Conservation (phyloP, 2,888 invertebrate genomes). For the Melitaea athalia region DNA sequence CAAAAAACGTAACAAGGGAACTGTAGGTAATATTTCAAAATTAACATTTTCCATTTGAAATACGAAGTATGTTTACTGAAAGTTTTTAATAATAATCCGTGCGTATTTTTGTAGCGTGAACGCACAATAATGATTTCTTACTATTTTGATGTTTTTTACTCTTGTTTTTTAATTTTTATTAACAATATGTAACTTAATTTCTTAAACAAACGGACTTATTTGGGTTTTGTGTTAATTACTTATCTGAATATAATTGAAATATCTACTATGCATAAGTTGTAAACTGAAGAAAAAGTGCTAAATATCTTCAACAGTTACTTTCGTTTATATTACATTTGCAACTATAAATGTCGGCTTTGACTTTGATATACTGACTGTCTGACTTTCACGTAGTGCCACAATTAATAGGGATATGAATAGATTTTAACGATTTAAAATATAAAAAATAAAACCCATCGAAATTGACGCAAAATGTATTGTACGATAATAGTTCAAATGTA, state of each 20-base stretch:
- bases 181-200: too few relatives aligned
- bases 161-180: too few relatives aligned
- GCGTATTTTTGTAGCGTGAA: not conserved
- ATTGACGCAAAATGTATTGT: not conserved
- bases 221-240: too few relatives aligned
- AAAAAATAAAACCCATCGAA: not conserved
- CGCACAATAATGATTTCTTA: not conserved
- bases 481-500: conserved; percentile 4
- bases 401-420: not conserved
- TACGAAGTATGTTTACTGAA: not conserved
- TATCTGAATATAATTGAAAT: too few relatives aligned
- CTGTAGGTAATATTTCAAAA: conserved; percentile 19
- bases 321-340: too few relatives aligned
- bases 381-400: not conserved
- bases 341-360: not conserved
- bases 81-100: not conserved
- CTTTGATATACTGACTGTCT: not conserved
- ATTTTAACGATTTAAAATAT: not conserved
- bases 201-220: too few relatives aligned
- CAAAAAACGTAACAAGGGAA: conserved; percentile 40
- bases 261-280: too few relatives aligned
- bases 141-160: too few relatives aligned
- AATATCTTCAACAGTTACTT: too few relatives aligned
- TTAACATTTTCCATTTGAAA: conserved; percentile 12
- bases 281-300: too few relatives aligned